Conservation (phyloP, 2,113 vertebrate genomes). For the Thinocorus orbignyianus region DNA sequence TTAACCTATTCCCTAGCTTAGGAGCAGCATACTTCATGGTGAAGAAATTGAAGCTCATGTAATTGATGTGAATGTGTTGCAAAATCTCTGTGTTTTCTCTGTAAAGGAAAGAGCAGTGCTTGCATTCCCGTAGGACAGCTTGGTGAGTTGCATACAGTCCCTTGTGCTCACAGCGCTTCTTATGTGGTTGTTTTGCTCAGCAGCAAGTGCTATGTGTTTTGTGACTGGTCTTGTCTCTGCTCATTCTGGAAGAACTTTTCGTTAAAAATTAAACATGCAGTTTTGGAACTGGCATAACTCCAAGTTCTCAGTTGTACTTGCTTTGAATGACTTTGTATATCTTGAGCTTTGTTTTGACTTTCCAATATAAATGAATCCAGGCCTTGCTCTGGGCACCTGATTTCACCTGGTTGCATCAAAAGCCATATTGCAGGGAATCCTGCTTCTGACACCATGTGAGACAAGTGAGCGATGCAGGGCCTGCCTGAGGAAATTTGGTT, state of each 20-base stretch:
- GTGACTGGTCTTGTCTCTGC: neutral
- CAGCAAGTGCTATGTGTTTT: neutral
- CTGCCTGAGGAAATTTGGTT: neutral
- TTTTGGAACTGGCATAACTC: neutral
- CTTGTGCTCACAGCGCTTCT: neutral
- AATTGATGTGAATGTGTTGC: neutral
- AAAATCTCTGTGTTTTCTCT: neutral
- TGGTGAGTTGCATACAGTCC: fast-evolving
- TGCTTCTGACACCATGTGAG: neutral
- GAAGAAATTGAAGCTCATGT: neutral
- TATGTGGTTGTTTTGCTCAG: fast-evolving
- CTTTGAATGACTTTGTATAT: neutral
- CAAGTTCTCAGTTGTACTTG: neutral
- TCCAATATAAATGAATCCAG: neutral
- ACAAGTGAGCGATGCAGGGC: neutral
- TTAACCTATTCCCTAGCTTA: neutral
- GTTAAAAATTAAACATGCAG: neutral
- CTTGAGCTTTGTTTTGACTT: neutral
- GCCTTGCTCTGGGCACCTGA: neutral
- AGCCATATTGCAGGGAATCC: neutral
- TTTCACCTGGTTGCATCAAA: neutral
- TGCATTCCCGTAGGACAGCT: neutral
- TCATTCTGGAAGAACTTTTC: neutral
- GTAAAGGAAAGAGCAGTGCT: neutral
- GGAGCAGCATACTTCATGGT: neutral